Percentiles rank a stretch among this genome's conserved stretches.
Conservation (phyloP, 2,797 vertebrate genomes). For the Anguilla anguilla region DNA sequence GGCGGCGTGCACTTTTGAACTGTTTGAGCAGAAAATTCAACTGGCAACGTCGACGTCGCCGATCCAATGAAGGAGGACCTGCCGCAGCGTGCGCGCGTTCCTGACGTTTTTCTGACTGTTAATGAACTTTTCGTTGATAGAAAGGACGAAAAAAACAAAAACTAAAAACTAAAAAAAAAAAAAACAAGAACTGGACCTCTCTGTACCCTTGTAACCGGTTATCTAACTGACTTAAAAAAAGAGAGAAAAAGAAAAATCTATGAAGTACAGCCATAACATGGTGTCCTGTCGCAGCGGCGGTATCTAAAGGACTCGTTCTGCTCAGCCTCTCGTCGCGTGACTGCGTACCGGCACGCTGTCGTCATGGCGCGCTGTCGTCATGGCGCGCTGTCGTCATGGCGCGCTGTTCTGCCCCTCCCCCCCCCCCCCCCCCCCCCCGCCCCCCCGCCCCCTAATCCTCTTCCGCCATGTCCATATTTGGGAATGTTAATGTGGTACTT, state of each 20-base stretch:
- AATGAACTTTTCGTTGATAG: constrained; percentile 11
- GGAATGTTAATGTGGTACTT: constrained; percentile 94
- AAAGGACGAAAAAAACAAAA: constrained; percentile 32
- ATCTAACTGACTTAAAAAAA: constrained; percentile 34
- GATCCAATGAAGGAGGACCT: not conserved
- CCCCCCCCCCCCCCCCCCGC: constrained; percentile 34
- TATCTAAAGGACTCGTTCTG: constrained; percentile 52
- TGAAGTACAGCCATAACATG: constrained; percentile 72
- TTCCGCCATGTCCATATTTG: constrained; percentile 73
- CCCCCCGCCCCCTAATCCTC: constrained; percentile 46
- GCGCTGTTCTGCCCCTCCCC: constrained; percentile 15
- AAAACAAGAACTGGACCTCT: constrained; percentile 39
- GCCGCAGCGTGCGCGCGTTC: constrained; percentile 48
- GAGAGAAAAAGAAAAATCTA: constrained; percentile 28
- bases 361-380: constrained; percentile 49
- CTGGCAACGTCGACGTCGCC: not conserved
- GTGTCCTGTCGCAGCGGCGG: constrained; percentile 70
- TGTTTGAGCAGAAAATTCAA: not conserved
- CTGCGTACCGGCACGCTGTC: constrained; percentile 40
- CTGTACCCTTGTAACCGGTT: constrained; percentile 43
- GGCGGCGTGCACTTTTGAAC: constrained; percentile 56
- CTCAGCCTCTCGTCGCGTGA: constrained; percentile 29
- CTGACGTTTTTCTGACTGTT: constrained; percentile 50
- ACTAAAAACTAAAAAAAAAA: constrained; percentile 46
- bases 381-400: too few relatives aligned